phyloP scores from a whole-genome alignment of 1,140 invertebrate genomes.

The Trichomalopsis sarcophagae region DNA sequence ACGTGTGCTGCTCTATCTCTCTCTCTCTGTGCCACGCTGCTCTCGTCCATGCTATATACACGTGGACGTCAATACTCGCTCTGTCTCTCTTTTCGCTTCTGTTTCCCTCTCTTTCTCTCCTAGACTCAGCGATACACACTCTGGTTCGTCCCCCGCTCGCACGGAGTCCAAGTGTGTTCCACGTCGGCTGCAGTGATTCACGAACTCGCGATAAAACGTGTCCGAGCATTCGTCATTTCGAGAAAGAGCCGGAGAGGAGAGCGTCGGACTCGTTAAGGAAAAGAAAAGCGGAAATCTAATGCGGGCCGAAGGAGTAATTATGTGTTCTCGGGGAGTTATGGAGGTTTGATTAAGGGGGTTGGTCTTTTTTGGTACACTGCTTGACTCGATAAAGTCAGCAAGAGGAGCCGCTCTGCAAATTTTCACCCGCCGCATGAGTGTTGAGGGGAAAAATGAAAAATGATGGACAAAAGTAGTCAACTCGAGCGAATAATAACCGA shows the following conservation, averaged over 20 bases:
- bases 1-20: slow-evolving; percentile 36
- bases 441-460: too few species aligned
- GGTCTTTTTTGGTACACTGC: background rate
- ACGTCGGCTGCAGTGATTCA: slow-evolving; percentile 64
- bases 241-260: slow-evolving; percentile 11
- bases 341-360: slow-evolving; percentile 28
- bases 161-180: slow-evolving; percentile 33
- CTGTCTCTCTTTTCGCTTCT: slow-evolving; percentile 1
- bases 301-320: slow-evolving; percentile 56
- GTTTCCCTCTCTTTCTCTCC: background rate
- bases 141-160: background rate
- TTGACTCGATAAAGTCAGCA: background rate
- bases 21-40: slow-evolving; percentile 33
- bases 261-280: background rate
- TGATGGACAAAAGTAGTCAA: too few species aligned
- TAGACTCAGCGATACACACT: background rate
- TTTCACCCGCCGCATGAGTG: background rate
- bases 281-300: slow-evolving; percentile 49
- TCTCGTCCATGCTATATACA: background rate
- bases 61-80: slow-evolving; percentile 20
- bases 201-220: slow-evolving; percentile 64
- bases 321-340: background rate
- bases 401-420: background rate
- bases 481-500: too few species aligned
- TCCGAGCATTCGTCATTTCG: slow-evolving; percentile 54